phyloP scores from a whole-genome alignment of 2,797 vertebrate genomes.

The Argentina silus region DNA sequence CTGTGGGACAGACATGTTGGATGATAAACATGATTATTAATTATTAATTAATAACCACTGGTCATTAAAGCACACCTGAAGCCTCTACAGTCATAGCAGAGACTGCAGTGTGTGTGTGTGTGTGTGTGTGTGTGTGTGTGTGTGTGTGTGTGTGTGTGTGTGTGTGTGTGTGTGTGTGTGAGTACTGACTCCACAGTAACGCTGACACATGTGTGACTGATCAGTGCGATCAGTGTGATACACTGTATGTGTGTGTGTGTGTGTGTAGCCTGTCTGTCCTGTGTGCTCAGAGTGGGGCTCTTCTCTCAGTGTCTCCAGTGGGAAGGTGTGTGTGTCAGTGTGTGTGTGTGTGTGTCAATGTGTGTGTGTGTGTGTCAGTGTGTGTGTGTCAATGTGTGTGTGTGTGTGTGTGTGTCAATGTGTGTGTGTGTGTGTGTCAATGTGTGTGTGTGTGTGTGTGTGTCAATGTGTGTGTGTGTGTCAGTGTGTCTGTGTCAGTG shows the following conservation, averaged over 20 bases:
- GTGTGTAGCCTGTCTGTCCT: too few relatives aligned
- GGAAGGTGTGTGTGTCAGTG: not conserved
- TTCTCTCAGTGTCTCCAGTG: too few relatives aligned
- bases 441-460: slow-evolving; percentile 4
- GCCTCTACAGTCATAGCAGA: too few relatives aligned
- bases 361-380: too few relatives aligned
- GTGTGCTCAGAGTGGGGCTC: too few relatives aligned
- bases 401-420: not conserved
- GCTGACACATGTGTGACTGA: too few relatives aligned
- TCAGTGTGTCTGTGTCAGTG: slow-evolving; percentile 10
- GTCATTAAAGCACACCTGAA: too few relatives aligned
- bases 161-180: not conserved
- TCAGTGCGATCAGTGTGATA: too few relatives aligned
- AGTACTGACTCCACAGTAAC: not conserved
- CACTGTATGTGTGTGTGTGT: not conserved
- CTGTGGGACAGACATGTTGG: too few relatives aligned
- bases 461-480: not conserved
- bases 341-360: not conserved
- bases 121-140: not conserved
- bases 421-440: slow-evolving; percentile 9
- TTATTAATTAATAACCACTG: too few relatives aligned
- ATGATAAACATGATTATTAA: too few relatives aligned
- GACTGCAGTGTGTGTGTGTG: not conserved
- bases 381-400: not conserved
- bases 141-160: not conserved